These are phyloP conservation scores for Lethenteron reissneri DNA, from an alignment of 2,113 vertebrate genomes.

Conservation along the genomic window DNA sequence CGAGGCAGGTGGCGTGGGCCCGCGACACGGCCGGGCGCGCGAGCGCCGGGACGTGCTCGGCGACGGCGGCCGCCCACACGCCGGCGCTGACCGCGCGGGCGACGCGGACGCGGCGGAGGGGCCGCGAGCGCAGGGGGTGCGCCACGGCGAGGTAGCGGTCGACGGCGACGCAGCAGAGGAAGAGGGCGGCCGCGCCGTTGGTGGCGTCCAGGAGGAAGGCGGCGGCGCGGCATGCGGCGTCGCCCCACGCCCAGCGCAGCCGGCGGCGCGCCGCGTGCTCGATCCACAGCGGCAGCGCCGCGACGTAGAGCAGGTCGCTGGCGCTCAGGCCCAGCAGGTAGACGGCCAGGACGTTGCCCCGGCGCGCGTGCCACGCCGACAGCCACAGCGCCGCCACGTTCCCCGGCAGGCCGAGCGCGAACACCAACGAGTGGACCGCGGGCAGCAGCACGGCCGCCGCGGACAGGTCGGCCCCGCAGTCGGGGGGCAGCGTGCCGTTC, in stretches of 20 bases:
- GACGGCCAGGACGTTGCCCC: conserved; percentile 16
- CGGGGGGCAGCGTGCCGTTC: too few species aligned
- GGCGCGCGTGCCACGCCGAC: conserved; percentile 20
- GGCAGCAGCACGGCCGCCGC: conserved; percentile 14
- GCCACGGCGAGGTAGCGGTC: conserved; percentile 8
- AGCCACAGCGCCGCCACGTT: conserved; percentile 28
- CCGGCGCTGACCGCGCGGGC: conserved; percentile 5
- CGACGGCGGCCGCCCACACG: neutral
- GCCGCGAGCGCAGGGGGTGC: neutral
- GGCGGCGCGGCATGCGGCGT: conserved; percentile 19
- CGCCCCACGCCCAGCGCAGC: conserved; percentile 17
- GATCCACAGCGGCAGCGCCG: conserved; percentile 34
- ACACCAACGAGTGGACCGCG: conserved; percentile 27
- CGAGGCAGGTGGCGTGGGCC: too few species aligned
- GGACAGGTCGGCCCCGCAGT: too few species aligned
- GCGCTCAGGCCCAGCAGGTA: conserved; percentile 24
- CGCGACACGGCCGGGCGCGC: too few species aligned
- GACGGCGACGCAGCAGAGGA: conserved; percentile 6
- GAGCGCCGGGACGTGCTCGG: too few species aligned
- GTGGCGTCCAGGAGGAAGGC: conserved; percentile 29
- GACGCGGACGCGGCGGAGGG: neutral
- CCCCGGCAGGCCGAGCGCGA: conserved; percentile 26
- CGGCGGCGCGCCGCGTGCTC: conserved; percentile 21
- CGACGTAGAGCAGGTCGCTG: conserved; percentile 30
- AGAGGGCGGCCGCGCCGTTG: conserved; percentile 21